A percentile compares a stretch with the other conserved stretches of the same genome.
phyloP scores from a whole-genome alignment of 2,113 vertebrate species.

The Epinephelus cyanopodus region DNA sequence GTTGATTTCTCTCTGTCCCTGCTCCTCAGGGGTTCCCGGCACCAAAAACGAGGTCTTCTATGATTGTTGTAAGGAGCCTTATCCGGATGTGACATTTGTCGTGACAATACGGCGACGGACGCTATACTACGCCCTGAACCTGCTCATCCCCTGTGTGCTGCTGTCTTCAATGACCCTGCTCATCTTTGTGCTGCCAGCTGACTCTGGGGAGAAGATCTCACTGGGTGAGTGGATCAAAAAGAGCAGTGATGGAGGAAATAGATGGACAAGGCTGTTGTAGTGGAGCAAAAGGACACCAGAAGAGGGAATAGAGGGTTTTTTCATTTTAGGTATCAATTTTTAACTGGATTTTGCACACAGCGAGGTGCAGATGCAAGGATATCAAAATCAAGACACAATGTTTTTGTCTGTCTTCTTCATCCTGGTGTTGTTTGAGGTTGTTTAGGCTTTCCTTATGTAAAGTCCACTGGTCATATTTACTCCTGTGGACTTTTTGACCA shows the following conservation, averaged over 20 bases:
- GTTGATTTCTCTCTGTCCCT: not conserved
- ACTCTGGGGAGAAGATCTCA: conserved; percentile 89
- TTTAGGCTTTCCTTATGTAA: not conserved
- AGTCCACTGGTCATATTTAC: not conserved
- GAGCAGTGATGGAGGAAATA: not conserved
- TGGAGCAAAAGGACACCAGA: not conserved
- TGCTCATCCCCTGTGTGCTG: conserved; percentile 86
- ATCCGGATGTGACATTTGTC: conserved; percentile 85
- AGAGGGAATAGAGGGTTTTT: not conserved
- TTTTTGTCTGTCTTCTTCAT: conserved; percentile 3
- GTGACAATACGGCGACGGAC: conserved; percentile 85
- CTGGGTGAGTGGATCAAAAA: conserved; percentile 80
- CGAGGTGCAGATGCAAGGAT: not conserved
- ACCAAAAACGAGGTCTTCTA: conserved; percentile 81
- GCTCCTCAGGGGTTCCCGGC: conserved; percentile 81
- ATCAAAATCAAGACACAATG: too few species aligned
- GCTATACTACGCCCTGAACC: conserved; percentile 86
- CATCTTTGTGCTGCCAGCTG: conserved; percentile 87
- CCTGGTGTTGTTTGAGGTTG: not conserved
- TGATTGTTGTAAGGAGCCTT: conserved; percentile 87
- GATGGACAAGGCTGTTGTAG: not conserved
- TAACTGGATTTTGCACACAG: not conserved
- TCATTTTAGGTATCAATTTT: not conserved
- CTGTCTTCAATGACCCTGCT: conserved; percentile 87
- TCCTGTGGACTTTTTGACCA: not conserved